Conservation (phyloP, 2,797 vertebrate species). For the Anguilla megastoma region DNA sequence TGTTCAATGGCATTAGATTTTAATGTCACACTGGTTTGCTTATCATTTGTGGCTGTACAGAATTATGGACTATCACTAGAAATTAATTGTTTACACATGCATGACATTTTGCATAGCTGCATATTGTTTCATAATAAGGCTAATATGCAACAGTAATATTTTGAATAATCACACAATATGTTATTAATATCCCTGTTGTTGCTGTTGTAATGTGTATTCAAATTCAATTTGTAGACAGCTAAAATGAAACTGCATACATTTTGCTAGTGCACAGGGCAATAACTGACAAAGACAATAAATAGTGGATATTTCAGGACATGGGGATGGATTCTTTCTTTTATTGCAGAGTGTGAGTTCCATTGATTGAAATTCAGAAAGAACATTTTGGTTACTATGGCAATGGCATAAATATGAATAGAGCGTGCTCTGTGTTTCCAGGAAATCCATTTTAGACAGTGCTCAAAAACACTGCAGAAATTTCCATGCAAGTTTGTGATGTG, state of each 20-base stretch:
- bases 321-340: not conserved
- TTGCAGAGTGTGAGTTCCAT: slow-evolving; percentile 4
- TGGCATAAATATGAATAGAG: slow-evolving; percentile 57
- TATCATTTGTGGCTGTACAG: not conserved
- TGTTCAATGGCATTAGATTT: not conserved
- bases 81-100: not conserved
- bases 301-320: not conserved
- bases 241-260: not conserved
- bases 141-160: not conserved
- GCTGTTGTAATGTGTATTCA: not conserved
- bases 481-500: not conserved
- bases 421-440: slow-evolving; percentile 41
- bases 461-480: not conserved
- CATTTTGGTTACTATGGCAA: slow-evolving; percentile 72
- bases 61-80: not conserved
- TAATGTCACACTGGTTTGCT: not conserved
- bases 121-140: not conserved
- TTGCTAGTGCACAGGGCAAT: not conserved
- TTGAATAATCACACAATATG: not conserved
- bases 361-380: slow-evolving; percentile 58
- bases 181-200: not conserved
- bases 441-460: slow-evolving; percentile 8
- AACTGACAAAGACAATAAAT: not conserved
- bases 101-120: not conserved
- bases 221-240: not conserved